Base-by-base conservation (phyloP, 2,888 invertebrate species). In the Dynastes tityus region DNA sequence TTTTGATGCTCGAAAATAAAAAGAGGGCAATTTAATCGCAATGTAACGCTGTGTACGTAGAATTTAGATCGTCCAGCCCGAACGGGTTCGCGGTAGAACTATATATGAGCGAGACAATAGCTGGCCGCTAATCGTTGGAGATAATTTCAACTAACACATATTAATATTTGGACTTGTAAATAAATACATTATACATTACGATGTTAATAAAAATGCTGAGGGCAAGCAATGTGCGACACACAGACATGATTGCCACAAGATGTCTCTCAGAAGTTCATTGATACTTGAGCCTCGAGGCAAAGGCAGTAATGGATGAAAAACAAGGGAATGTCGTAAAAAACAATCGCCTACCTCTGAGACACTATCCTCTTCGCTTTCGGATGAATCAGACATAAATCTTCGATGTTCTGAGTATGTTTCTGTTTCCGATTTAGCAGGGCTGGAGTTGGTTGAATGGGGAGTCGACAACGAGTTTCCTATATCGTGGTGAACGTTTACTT, bases 311-410 rank as follows among this genome's bases (percentile, higher is more conserved):
- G 61, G 83, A 83, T 82, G 82, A 82, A 83, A 84, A 85, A 85
- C 84, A 85, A 84, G 83, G 80, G 83, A 85, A 82, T 80, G 82
- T 82, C 81, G 80, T 82, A 83, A 78, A 82, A 85, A 84, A 83
- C 82, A 82, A 83, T 83, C 81, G 80, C 90, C 93, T 94, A 97
- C 97, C 96, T 97, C 97, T 87, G 97, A 97, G 89, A 96, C 96
- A 91, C 97, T 97, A 90, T 97, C 97, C 91, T 97, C 97, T 90
- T 97, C 97, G 90, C 97, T 97, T 92, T 96, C 97, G 87, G 97
- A 97, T 89, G 97, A 94, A 92, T 97, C 97, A 90, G 96, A 95
- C 92, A 96, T 96, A 92, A 94, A 95, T 91, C 95, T 95, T 88
- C 95, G 94, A 89, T 94, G 95, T 89, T 95, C 95, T 88, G 94